These are phyloP conservation scores for Coreoperca whiteheadi DNA, from an alignment of 2,113 vertebrate genomes.

Conservation along the genomic window DNA sequence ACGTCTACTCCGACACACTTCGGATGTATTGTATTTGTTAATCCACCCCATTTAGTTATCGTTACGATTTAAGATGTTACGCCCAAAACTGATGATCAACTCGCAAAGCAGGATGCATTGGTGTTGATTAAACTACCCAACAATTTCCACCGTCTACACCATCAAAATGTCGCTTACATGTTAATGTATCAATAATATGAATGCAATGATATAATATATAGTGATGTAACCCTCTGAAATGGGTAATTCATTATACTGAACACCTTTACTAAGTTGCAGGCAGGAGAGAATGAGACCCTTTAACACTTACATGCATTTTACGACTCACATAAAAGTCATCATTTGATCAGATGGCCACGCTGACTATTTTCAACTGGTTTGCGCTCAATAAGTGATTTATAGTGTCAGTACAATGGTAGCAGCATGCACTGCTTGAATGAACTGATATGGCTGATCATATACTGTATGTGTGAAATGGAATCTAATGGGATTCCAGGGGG, in stretches of 20 bases:
- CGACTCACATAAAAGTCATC: conserved; percentile 30
- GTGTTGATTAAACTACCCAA: neutral
- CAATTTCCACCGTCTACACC: neutral
- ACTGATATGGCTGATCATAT: neutral
- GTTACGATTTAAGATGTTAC: neutral
- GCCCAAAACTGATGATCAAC: neutral
- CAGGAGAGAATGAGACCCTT: conserved; percentile 4
- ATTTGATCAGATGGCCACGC: neutral
- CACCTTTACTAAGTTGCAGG: neutral
- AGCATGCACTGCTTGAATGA: too few relatives aligned
- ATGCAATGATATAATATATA: neutral
- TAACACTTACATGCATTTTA: conserved; percentile 24
- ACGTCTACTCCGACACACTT: neutral
- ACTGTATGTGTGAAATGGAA: neutral
- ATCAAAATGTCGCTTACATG: neutral
- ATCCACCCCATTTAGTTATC: neutral
- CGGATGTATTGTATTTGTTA: neutral
- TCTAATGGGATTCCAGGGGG: neutral
- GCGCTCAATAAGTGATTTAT: conserved; percentile 12
- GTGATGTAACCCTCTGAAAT: neutral
- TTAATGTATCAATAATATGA: neutral
- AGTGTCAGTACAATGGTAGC: neutral
- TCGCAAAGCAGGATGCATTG: neutral
- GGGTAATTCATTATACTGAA: neutral
- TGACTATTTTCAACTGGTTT: neutral